Base-by-base conservation (phyloP, 2,797 vertebrate genomes). In the Chiroxiphia lanceolata region DNA sequence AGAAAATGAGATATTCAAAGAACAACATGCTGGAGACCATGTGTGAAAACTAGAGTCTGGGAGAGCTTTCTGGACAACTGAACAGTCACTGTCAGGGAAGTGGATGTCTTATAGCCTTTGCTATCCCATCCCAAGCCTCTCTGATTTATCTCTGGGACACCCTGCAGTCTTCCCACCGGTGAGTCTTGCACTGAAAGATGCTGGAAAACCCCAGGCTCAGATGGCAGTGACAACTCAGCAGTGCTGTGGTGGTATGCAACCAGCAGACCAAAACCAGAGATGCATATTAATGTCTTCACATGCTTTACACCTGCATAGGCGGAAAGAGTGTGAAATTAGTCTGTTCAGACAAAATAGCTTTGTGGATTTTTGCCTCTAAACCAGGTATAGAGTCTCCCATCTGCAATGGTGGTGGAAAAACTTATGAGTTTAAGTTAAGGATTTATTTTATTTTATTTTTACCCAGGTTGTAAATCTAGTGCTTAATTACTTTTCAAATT, bases 1-100 rank as follows among this genome's bases (percentile, higher is more conserved):
- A 29, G 76, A 61, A 53, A 71, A 65, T 3, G 13, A 69, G n/a
- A 53, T 6, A 4, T 2, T 68, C 22, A n/a, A n/a, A 57, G 27
- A 33, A 3, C 9, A 78, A 15, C 21, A 51, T 5, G 2, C 7
- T 29, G 23, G 33, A 33, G 21, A 18, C 8, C 0, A 0, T 4
- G 3, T 51, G 11, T 75, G 50, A 61, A 68, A 82, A 48, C 3
- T 3, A 25, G 9, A 47, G 20, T 11, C 17, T 36, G 33, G 31
- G 5, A 80, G 42, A 68, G 6, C 15, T 86, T 71, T 45, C 53
- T 57, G 23, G 7, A 15, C 45, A 59, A 11, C 7, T n/a, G 12
- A 87, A 34, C 76, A 87, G 17, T 33, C 12, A 9, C 22, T 71
- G 18, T 2, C 42, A 83, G 18, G 20, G 6, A 78, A 4, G 3